A percentile compares a stretch with the other conserved stretches of the same genome.
These are phyloP conservation scores for Sinelater perroti DNA, from an alignment of 2,888 invertebrate genomes.

Conservation along the genomic window DNA sequence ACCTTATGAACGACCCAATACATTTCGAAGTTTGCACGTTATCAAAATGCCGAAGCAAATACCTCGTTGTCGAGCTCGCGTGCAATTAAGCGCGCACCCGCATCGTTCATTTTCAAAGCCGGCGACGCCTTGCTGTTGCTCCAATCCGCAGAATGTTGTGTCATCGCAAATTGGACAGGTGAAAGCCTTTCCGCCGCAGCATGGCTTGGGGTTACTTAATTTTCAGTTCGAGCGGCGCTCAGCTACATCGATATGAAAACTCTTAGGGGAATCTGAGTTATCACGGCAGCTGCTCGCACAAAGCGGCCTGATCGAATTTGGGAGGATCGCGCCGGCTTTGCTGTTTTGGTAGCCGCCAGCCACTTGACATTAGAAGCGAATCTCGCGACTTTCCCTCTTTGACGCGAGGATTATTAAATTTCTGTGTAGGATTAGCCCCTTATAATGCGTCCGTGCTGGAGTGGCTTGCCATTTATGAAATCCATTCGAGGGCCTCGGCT, in stretches of 20 bases:
- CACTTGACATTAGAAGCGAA: not conserved
- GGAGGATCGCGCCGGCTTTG: not conserved
- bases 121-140: not conserved
- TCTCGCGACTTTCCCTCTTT: constrained; percentile 5
- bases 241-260: constrained; percentile 9
- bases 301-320: constrained; percentile 10
- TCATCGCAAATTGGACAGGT: constrained; percentile 18
- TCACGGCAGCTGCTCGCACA: not conserved
- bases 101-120: constrained; percentile 8
- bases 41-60: too few relatives aligned
- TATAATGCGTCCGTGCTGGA: constrained; percentile 10
- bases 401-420: constrained; percentile 16
- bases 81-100: constrained; percentile 3
- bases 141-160: constrained; percentile 12
- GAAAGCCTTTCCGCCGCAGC: constrained; percentile 7
- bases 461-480: constrained; percentile 17
- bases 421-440: constrained; percentile 6
- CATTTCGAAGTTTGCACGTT: too few relatives aligned
- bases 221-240: constrained; percentile 3
- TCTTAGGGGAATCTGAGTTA: constrained; percentile 3
- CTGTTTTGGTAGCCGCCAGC: not conserved
- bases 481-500: constrained; percentile 7
- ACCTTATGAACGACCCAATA: too few relatives aligned
- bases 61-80: too few relatives aligned
- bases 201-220: constrained; percentile 9